phyloP scores from a whole-genome alignment of 2,888 invertebrate species.

The Trachelus troglodyta region DNA sequence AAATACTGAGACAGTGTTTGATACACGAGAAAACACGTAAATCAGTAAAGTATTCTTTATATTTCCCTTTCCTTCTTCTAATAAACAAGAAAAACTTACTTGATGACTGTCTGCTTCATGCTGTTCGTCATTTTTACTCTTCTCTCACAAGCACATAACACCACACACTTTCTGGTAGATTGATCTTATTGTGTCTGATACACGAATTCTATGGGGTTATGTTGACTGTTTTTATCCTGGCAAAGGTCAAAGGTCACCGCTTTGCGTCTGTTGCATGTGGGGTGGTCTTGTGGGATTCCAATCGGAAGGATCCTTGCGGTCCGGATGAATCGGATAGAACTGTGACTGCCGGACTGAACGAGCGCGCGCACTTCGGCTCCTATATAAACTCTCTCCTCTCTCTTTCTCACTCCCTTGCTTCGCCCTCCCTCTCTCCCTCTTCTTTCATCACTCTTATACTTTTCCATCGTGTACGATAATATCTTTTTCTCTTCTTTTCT shows the following conservation, averaged over 20 bases:
- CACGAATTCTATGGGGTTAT: neutral
- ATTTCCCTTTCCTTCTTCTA: neutral
- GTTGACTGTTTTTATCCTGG: neutral
- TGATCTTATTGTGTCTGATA: neutral
- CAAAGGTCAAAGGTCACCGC: neutral
- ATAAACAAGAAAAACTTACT: slow-evolving; percentile 62
- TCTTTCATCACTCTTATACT: slow-evolving; percentile 20
- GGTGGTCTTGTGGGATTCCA: neutral
- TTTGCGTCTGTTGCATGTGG: neutral
- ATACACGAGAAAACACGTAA: neutral
- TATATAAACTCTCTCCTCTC: slow-evolving; percentile 64
- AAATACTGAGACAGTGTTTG: neutral
- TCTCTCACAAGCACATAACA: slow-evolving; percentile 30
- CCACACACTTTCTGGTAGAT: slow-evolving; percentile 16
- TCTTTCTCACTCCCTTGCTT: slow-evolving; percentile 27
- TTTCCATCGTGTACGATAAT: neutral
- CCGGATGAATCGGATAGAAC: slow-evolving; percentile 57
- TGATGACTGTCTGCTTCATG: slow-evolving; percentile 70
- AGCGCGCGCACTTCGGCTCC: slow-evolving; percentile 61
- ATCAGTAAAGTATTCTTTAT: neutral
- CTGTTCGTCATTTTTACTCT: slow-evolving; percentile 66
- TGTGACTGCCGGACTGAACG: slow-evolving; percentile 62
- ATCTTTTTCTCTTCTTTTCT: slow-evolving; percentile 1
- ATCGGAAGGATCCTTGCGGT: slow-evolving; percentile 29
- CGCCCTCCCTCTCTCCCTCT: slow-evolving; percentile 11